These are phyloP conservation scores for Junco hyemalis DNA, from an alignment of 2,113 vertebrate genomes.

Conservation along the genomic window DNA sequence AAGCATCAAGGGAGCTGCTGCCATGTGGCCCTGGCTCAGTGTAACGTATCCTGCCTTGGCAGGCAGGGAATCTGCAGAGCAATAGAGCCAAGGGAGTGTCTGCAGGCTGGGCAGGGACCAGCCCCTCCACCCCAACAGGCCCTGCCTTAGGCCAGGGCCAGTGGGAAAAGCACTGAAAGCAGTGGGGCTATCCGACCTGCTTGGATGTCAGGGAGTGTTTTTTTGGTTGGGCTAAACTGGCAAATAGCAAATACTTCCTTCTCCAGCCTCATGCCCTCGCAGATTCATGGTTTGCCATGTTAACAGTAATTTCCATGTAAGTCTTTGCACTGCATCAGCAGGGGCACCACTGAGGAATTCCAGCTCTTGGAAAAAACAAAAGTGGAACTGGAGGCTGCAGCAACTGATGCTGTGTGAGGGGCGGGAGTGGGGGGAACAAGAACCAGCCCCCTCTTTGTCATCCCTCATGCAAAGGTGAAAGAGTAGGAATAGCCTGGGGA, in stretches of 20 bases:
- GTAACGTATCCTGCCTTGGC: neutral
- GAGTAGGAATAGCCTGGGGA: neutral
- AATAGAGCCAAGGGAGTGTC: neutral
- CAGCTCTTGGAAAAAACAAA: neutral
- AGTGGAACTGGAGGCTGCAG: neutral
- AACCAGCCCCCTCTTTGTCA: neutral
- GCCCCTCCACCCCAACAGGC: neutral
- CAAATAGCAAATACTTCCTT: neutral
- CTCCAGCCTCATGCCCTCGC: neutral
- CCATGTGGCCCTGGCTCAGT: neutral
- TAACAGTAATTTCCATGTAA: neutral
- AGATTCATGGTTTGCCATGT: accelerated
- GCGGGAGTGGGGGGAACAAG: neutral
- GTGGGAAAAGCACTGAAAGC: neutral
- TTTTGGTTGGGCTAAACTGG: neutral
- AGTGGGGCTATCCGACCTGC: neutral
- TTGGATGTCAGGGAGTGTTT: neutral
- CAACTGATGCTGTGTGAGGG: accelerated
- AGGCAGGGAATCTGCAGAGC: neutral
- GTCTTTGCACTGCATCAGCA: neutral
- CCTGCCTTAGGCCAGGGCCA: neutral
- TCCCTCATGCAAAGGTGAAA: neutral
- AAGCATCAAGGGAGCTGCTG: neutral
- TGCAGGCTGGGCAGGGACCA: neutral
- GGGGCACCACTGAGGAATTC: neutral